These are phyloP conservation scores for Ondatra zibethicus DNA, from an alignment of 2,113 vertebrate genomes.

Conservation along the genomic window DNA sequence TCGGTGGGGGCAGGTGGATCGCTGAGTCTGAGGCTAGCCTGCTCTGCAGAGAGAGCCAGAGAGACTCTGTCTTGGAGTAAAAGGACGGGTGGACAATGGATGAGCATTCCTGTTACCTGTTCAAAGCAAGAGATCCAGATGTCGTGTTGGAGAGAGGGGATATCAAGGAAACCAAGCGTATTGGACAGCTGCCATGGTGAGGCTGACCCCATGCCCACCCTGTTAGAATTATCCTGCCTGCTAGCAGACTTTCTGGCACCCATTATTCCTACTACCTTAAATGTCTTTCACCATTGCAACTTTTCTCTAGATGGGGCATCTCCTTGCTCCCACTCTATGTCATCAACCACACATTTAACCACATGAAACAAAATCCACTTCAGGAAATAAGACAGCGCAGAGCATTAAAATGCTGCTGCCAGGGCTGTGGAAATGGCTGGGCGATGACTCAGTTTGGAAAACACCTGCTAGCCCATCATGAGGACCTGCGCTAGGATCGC, in stretches of 20 bases:
- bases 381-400: neutral
- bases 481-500: neutral
- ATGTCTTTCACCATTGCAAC: neutral
- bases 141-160: neutral
- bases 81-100: neutral
- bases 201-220: neutral
- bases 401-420: too few species aligned
- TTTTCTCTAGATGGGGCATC: neutral
- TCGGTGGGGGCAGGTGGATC: neutral
- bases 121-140: neutral
- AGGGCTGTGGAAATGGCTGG: neutral
- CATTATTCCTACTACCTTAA: neutral
- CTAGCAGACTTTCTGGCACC: neutral
- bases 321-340: neutral
- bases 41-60: neutral
- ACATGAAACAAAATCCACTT: neutral
- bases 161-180: rapidly evolving
- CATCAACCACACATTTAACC: neutral
- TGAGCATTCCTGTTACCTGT: neutral
- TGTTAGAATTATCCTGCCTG: neutral
- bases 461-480: neutral
- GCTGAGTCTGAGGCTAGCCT: neutral
- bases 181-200: neutral
- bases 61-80: neutral
- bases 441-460: neutral